Evolutionary conservation across 2,888 invertebrate genomes (phyloP).

Genomic region (Philaethria dido): DNA sequence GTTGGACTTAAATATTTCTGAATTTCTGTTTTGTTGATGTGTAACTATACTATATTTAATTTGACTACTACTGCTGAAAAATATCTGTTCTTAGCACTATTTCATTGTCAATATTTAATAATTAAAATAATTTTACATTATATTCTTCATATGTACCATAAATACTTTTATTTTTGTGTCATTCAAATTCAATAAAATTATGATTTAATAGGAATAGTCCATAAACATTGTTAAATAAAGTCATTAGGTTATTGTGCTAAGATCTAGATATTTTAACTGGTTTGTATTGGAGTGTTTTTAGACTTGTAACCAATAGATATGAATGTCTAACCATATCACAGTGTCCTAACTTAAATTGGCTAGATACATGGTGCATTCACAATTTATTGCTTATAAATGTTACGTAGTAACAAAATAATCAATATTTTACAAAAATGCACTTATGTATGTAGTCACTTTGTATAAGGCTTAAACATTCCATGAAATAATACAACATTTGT

Average conservation of each 20-base stretch:
- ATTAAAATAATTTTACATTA: background rate
- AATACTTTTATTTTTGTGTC: background rate
- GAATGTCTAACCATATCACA: slow-evolving; percentile 59
- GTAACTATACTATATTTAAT: slow-evolving; percentile 50
- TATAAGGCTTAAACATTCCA: slow-evolving; percentile 81
- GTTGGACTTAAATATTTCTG: slow-evolving; percentile 56
- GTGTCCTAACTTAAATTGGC: slow-evolving; percentile 66
- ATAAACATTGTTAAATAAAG: too few relatives aligned
- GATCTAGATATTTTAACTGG: slow-evolving; percentile 62
- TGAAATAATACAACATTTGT: slow-evolving; percentile 69
- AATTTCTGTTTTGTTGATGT: slow-evolving; percentile 59
- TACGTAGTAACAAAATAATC: slow-evolving; percentile 29
- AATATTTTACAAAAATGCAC: slow-evolving; percentile 47
- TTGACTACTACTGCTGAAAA: slow-evolving; percentile 50
- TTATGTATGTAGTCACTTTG: slow-evolving; percentile 67
- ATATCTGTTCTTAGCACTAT: slow-evolving; percentile 70
- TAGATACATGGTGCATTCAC: slow-evolving; percentile 61
- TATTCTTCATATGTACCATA: slow-evolving; percentile 1
- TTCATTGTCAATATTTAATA: slow-evolving; percentile 12
- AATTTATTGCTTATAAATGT: slow-evolving; percentile 29
- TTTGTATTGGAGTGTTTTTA: slow-evolving; percentile 76
- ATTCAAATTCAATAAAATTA: background rate
- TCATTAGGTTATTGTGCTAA: slow-evolving; percentile 57
- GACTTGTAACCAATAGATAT: slow-evolving; percentile 65
- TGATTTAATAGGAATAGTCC: background rate